Conservation (phyloP, 2,113 vertebrate species). For the Pseudorhombus dupliciocellatus region DNA sequence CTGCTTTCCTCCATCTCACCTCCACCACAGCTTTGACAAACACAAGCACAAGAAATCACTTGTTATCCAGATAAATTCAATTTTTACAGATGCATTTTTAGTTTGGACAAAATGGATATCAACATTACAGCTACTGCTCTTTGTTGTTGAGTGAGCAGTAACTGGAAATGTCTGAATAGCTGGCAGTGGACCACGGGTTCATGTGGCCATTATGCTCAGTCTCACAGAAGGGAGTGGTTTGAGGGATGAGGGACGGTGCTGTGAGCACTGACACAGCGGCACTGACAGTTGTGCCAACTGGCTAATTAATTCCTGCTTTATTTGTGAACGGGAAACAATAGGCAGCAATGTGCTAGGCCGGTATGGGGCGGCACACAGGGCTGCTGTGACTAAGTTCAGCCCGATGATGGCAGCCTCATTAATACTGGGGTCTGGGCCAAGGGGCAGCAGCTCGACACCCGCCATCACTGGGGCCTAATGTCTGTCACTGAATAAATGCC, state of each 20-base stretch:
- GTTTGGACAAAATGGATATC: conserved; percentile 33
- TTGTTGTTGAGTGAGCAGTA: conserved; percentile 42
- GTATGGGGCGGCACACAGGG: conserved; percentile 63
- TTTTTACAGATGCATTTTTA: conserved; percentile 2
- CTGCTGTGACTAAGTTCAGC: conserved; percentile 69
- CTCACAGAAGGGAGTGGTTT: conserved; percentile 54
- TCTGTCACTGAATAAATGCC: conserved; percentile 69
- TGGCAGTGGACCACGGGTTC: conserved; percentile 47
- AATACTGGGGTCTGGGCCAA: conserved; percentile 75
- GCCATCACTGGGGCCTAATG: conserved; percentile 62
- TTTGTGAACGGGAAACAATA: conserved; percentile 74
- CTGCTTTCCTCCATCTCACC: conserved; percentile 10
- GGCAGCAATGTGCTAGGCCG: conserved; percentile 60
- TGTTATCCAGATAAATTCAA: conserved; percentile 13
- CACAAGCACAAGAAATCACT: conserved; percentile 14
- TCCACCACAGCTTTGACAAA: conserved; percentile 36
- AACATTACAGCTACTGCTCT: conserved; percentile 3
- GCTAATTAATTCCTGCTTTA: conserved; percentile 78
- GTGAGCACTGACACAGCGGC: conserved; percentile 53
- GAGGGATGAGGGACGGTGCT: conserved; percentile 42
- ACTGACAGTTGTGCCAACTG: conserved; percentile 63
- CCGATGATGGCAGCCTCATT: conserved; percentile 75
- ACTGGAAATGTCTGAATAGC: conserved; percentile 54
- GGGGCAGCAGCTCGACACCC: conserved; percentile 62
- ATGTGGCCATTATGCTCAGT: conserved; percentile 31